Conservation (phyloP, 1,140 invertebrate species). For the Trachymyrmex cornetzi region DNA sequence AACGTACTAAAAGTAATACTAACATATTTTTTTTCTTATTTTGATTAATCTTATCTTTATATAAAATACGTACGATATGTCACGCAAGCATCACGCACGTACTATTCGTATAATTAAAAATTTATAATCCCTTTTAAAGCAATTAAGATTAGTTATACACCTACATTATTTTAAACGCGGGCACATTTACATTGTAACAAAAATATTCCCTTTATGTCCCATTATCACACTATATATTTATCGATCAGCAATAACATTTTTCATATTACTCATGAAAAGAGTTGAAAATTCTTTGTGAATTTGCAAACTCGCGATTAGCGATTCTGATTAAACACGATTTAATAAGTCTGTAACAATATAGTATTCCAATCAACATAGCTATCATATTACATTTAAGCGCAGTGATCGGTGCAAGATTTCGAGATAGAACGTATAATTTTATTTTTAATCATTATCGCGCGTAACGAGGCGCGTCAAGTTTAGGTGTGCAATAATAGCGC, state of each 20-base stretch:
- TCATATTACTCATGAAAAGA: background rate
- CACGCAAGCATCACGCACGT: conserved; percentile 12
- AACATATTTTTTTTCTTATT: background rate
- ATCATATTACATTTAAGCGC: conserved; percentile 44
- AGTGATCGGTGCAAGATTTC: conserved; percentile 29
- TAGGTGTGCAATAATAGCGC: conserved; percentile 56
- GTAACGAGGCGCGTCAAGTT: conserved; percentile 57
- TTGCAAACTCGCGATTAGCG: background rate
- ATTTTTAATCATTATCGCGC: conserved; percentile 59
- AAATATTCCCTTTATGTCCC: background rate
- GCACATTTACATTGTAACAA: background rate
- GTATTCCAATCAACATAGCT: conserved; percentile 26
- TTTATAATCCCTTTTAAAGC: conserved; percentile 27
- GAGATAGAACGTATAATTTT: conserved; percentile 52
- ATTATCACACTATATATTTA: background rate
- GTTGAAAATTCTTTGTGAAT: background rate
- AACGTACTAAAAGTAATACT: background rate
- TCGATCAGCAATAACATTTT: background rate
- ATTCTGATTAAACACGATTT: conserved; percentile 21
- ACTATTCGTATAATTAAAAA: conserved; percentile 29
- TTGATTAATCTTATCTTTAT: conserved; percentile 9
- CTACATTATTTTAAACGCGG: background rate
- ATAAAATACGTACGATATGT: background rate
- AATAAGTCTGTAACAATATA: background rate
- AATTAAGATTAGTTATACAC: background rate